Evolutionary conservation across 92 coral and sea anemone genomes (phyloP), one percentile per base, ranked within the genome.

Genomic region (Phenganax marumi): DNA sequence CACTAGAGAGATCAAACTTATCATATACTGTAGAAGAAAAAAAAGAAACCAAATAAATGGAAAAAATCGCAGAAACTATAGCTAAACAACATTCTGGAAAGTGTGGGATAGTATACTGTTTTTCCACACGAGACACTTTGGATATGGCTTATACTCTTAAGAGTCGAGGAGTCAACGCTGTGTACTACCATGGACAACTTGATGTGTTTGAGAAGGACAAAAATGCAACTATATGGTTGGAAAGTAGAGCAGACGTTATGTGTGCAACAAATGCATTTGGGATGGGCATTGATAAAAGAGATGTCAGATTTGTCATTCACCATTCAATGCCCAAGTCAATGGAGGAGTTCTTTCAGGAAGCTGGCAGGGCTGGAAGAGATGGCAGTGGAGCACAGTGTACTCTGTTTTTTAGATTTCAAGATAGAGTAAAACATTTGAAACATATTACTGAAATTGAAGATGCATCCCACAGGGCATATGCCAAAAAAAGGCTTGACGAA

Each of bases 21-120:
- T 52, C 78, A 7, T 84, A 70, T 75, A 55, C 64, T 9, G 63
- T 84, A 13, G 50, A 54, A 18, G 65, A 64, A 17, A 85, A 85
- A 65, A 63, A 65, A 18, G 84, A 85, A 46, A 3, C 47, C 19
- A 76, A 77, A 56, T 75, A 78, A 43, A 84, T 68, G 70, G 83
- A 84, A n/a, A 55, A 65, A 50, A 76, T 84, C 18, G 87, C 84
- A 14, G 74, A 64, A 51, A 61, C 68, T 10, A 46, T 84, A 9
- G 12, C 22, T 21, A 68, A 68, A 26, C 66, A 84, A 63, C 68
- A 74, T 68, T 71, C 70, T 25, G 88, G 84, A 13, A 62, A 53
- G 52, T 85, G 84, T 85, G 88, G 88, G 11, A 77, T 85, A 57
- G 63, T 84, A 1, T 84, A 75, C 60, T 84, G 87, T 75, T 76